Percentiles rank a stretch among this genome's conserved stretches.
Evolutionary conservation across 2,797 vertebrate species (phyloP).

Genomic region (Takifugu ocellatus): DNA sequence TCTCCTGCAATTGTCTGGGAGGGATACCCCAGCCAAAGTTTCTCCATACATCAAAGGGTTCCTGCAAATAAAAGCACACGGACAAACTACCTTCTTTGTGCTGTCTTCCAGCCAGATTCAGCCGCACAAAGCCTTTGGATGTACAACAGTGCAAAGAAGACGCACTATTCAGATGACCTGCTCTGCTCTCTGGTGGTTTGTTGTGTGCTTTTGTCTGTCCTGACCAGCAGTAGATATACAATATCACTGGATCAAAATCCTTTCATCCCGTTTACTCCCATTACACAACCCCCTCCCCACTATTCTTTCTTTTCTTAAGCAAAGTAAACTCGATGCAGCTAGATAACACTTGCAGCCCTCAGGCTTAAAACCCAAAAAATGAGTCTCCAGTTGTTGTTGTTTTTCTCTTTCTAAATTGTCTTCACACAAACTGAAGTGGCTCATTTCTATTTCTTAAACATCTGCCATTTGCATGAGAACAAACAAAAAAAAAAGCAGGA

Average conservation of each 20-base stretch:
- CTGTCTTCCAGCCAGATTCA: slow-evolving; percentile 75
- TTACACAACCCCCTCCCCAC: slow-evolving; percentile 71
- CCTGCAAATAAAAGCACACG: slow-evolving; percentile 80
- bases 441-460: slow-evolving; percentile 33
- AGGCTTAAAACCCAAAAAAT: slow-evolving; percentile 42
- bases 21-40: slow-evolving; percentile 79
- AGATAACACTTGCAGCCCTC: slow-evolving; percentile 75
- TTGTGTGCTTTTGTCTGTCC: slow-evolving; percentile 76
- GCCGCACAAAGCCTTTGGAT: slow-evolving; percentile 79
- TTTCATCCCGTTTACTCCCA: slow-evolving; percentile 77
- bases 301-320: slow-evolving; percentile 78
- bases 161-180: slow-evolving; percentile 82
- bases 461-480: slow-evolving; percentile 37
- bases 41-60: slow-evolving; percentile 81
- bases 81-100: slow-evolving; percentile 84
- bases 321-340: slow-evolving; percentile 79
- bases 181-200: slow-evolving; percentile 79
- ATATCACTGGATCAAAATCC: slow-evolving; percentile 83
- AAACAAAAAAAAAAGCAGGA: neutral
- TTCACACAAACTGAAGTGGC: slow-evolving; percentile 53
- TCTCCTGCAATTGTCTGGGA: slow-evolving; percentile 75
- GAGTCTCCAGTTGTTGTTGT: slow-evolving; percentile 67
- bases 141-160: slow-evolving; percentile 82
- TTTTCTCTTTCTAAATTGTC: slow-evolving; percentile 42
- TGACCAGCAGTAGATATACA: slow-evolving; percentile 78